Evolutionary conservation across 2,888 invertebrate species (phyloP).

Genomic region (Baccha elongata): DNA sequence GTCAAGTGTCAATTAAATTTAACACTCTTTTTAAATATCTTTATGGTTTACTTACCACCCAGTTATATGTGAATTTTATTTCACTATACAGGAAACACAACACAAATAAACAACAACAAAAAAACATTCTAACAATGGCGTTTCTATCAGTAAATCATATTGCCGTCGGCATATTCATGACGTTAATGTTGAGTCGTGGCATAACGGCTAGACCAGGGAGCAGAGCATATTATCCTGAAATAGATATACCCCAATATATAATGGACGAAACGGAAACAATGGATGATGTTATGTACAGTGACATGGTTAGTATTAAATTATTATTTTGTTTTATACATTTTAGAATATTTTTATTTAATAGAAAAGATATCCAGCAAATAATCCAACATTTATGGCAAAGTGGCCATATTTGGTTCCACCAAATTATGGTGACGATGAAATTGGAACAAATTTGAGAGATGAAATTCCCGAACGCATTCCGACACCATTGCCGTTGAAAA

Average conservation of each 20-base stretch:
- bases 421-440: slow-evolving; percentile 77
- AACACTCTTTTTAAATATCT: not conserved
- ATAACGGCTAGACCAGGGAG: slow-evolving; percentile 45
- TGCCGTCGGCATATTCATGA: slow-evolving; percentile 54
- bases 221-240: slow-evolving; percentile 52
- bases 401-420: slow-evolving; percentile 78
- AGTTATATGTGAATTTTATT: not conserved
- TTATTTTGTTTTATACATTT: not conserved
- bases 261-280: slow-evolving; percentile 65
- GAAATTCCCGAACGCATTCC: slow-evolving; percentile 68
- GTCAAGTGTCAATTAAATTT: slow-evolving; percentile 25
- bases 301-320: slow-evolving; percentile 57
- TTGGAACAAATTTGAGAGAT: slow-evolving; percentile 58
- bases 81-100: not conserved
- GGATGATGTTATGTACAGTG: slow-evolving; percentile 63
- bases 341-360: slow-evolving; percentile 22
- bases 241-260: slow-evolving; percentile 66
- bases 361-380: slow-evolving; percentile 76
- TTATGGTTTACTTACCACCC: not conserved
- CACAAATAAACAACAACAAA: not conserved
- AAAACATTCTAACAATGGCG: slow-evolving; percentile 2
- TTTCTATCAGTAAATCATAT: slow-evolving; percentile 46
- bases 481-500: slow-evolving; percentile 76
- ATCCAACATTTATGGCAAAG: slow-evolving; percentile 76
- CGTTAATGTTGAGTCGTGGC: slow-evolving; percentile 41